Conservation (phyloP, 53 echinoderm and acorn worm species). For the Stichopus horrens region DNA sequence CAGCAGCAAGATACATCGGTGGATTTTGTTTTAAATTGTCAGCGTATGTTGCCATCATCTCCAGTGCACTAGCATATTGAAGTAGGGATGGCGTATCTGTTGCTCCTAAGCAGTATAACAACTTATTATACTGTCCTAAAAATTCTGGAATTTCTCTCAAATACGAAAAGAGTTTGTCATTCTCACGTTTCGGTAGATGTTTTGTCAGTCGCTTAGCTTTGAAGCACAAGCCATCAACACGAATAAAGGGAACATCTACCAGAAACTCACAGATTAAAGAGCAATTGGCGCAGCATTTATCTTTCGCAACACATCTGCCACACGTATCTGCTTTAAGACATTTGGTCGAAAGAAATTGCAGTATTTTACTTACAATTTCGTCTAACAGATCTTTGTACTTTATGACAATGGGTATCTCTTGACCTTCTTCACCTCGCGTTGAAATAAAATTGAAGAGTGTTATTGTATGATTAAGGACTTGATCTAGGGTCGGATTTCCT, state of each 20-base stretch:
- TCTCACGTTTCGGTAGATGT: not conserved
- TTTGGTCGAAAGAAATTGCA: not conserved
- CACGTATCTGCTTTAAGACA: not conserved
- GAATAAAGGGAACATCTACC: not conserved
- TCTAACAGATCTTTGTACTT: not conserved
- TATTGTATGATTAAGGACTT: not conserved
- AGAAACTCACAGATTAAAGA: not conserved
- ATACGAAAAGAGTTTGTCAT: not conserved
- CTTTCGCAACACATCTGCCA: not conserved
- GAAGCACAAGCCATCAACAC: not conserved
- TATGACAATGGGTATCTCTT: not conserved
- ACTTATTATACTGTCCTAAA: not conserved
- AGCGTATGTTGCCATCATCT: not conserved
- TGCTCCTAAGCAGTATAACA: not conserved
- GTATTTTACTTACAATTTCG: not conserved
- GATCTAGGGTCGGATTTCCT: not conserved
- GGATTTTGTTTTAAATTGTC: not conserved
- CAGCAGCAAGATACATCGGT: not conserved
- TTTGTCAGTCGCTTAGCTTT: conserved; percentile 9
- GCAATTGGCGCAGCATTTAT: not conserved
- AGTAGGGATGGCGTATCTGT: not conserved
- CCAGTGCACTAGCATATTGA: not conserved
- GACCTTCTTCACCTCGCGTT: no score
- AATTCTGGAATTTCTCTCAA: not conserved
- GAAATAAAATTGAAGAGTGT: not conserved